These are phyloP conservation scores for Argyrosomus japonicus DNA, from an alignment of 2,113 vertebrate species.

Conservation along the genomic window DNA sequence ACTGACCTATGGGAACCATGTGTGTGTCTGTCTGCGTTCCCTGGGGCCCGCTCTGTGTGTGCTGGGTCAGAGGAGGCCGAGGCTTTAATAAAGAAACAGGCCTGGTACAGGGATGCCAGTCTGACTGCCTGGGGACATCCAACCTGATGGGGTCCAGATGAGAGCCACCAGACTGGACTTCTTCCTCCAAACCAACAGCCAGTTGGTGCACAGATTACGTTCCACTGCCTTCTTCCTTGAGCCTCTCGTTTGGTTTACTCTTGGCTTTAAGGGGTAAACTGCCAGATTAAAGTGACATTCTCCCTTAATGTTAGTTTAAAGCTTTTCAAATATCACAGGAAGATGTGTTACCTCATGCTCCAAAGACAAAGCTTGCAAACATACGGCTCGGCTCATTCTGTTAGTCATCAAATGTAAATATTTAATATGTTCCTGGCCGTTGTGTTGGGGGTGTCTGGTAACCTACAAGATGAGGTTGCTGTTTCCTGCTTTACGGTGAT, in stretches of 20 bases:
- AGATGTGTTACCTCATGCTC: constrained; percentile 34
- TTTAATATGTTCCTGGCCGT: constrained; percentile 74
- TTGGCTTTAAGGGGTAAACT: constrained; percentile 53
- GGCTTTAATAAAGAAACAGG: constrained; percentile 81
- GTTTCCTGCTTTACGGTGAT: constrained; percentile 72
- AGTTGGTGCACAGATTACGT: constrained; percentile 23
- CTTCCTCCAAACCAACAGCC: constrained; percentile 50
- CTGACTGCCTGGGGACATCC: constrained; percentile 72
- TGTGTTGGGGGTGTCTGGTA: constrained; percentile 74
- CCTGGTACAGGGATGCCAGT: constrained; percentile 78
- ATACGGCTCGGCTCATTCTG: constrained; percentile 35
- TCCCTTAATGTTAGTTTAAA: constrained; percentile 44
- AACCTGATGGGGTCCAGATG: constrained; percentile 82
- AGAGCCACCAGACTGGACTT: constrained; percentile 75
- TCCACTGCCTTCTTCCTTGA: constrained; percentile 27
- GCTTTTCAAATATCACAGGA: constrained; percentile 45
- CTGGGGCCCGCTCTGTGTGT: constrained; percentile 69
- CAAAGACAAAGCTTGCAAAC: constrained; percentile 29
- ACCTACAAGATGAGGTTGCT: constrained; percentile 73
- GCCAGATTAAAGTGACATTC: constrained; percentile 54
- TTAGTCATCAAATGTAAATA: constrained; percentile 80
- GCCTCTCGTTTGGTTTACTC: constrained; percentile 36
- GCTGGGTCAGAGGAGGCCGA: constrained; percentile 76
- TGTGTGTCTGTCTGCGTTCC: constrained; percentile 70
- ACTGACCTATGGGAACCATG: constrained; percentile 81